Conservation (phyloP, 1,140 invertebrate species). For the Brachionus koreanus region DNA sequence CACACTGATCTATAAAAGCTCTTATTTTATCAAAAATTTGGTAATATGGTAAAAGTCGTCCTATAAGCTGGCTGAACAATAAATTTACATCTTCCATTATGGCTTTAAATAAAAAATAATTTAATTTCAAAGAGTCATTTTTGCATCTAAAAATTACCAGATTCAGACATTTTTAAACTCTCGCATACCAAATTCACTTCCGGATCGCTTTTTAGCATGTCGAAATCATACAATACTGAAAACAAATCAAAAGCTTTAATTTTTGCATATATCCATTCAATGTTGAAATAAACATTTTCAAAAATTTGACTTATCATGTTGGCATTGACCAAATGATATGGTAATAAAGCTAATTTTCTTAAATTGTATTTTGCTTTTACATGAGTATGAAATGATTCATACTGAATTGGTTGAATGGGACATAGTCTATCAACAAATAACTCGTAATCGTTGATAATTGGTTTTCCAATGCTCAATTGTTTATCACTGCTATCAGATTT, state of each 20-base stretch:
- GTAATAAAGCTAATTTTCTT: slow-evolving; percentile 36
- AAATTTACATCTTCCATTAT: slow-evolving; percentile 16
- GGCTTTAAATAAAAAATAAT: not conserved
- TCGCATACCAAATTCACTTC: slow-evolving; percentile 10
- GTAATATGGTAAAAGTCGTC: slow-evolving; percentile 53
- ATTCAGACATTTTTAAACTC: slow-evolving; percentile 9
- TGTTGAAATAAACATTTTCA: slow-evolving; percentile 22
- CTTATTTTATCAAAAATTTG: slow-evolving; percentile 51
- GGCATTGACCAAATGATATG: slow-evolving; percentile 30
- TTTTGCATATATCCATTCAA: slow-evolving; percentile 40
- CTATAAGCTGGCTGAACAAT: slow-evolving; percentile 51
- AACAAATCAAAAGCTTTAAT: slow-evolving; percentile 23
- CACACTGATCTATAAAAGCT: slow-evolving; percentile 52
- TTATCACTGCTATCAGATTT: not conserved
- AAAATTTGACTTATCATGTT: slow-evolving; percentile 21
- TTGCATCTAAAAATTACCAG: not conserved
- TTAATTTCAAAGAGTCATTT: no score
- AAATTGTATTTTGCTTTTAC: slow-evolving; percentile 27
- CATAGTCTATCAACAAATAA: not conserved
- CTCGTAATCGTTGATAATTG: not conserved
- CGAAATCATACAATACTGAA: slow-evolving; percentile 34
- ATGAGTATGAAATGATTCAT: slow-evolving; percentile 37
- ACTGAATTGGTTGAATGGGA: slow-evolving; percentile 30
- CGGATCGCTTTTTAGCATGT: not conserved
- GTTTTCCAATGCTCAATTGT: not conserved